Conservation (phyloP, 2,113 vertebrate genomes). For the Isichthys henryi region DNA sequence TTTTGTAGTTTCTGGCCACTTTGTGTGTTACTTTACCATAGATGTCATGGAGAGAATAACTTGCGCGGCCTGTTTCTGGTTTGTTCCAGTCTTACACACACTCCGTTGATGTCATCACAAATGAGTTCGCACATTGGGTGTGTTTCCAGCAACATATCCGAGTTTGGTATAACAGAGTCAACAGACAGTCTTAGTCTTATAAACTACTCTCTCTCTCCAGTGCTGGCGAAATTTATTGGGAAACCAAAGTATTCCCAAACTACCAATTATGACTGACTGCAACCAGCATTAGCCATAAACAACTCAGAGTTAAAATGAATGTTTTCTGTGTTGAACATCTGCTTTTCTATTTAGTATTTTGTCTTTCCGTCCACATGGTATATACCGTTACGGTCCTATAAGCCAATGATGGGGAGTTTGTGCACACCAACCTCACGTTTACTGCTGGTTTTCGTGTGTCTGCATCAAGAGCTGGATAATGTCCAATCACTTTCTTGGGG, state of each 20-base stretch:
- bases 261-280: neutral
- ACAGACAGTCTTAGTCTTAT: neutral
- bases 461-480: conserved; percentile 65
- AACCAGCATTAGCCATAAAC: neutral
- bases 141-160: neutral
- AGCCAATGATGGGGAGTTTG: neutral
- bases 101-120: neutral
- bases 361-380: neutral
- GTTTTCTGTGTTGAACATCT: neutral
- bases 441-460: conserved; percentile 70
- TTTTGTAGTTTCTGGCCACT: neutral
- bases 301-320: neutral
- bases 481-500: conserved; percentile 50
- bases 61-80: neutral
- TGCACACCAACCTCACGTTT: conserved; percentile 69
- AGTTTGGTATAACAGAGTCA: neutral
- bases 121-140: neutral
- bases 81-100: neutral
- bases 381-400: neutral
- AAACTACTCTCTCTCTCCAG: neutral
- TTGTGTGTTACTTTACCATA: neutral
- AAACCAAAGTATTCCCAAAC: neutral
- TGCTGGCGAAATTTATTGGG: neutral
- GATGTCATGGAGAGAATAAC: neutral
- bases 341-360: neutral